Evolutionary conservation across 2,797 vertebrate species (phyloP).

Genomic region (Ataeniobius toweri): DNA sequence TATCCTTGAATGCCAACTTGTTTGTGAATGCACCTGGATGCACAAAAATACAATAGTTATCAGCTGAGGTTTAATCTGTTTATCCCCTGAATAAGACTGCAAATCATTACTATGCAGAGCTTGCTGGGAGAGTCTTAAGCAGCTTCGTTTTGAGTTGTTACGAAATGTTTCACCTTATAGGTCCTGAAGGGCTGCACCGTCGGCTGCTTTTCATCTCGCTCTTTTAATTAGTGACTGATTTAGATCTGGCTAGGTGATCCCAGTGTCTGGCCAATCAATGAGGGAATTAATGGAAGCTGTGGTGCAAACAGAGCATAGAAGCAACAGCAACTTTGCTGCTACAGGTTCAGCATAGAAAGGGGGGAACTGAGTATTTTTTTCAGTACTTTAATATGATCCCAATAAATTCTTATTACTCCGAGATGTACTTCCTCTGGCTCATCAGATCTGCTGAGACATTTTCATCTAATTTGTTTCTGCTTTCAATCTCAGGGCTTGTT

Average conservation of each 20-base stretch:
- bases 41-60: conserved; percentile 39
- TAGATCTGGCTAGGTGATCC: conserved; percentile 76
- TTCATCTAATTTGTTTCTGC: conserved; percentile 57
- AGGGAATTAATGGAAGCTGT: conserved; percentile 70
- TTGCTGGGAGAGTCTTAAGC: conserved; percentile 34
- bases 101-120: conserved; percentile 62
- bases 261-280: conserved; percentile 76
- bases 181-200: conserved; percentile 68
- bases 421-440: conserved; percentile 36
- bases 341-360: conserved; percentile 27
- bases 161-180: conserved; percentile 67
- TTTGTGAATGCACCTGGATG: conserved; percentile 40
- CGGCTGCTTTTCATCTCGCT: conserved; percentile 72
- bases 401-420: conserved; percentile 37
- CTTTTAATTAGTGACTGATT: conserved; percentile 80
- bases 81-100: conserved; percentile 63
- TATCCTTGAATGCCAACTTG: not conserved
- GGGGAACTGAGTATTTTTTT: conserved; percentile 25
- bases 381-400: conserved; percentile 26
- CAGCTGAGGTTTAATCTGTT: conserved; percentile 64
- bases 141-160: conserved; percentile 55
- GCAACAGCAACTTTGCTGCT: conserved; percentile 31
- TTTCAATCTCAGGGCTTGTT: conserved; percentile 47
- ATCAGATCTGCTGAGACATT: conserved; percentile 47
- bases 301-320: conserved; percentile 52